A percentile compares a stretch with the other conserved stretches of the same genome.
These are phyloP conservation scores for Hapalemur alaotrensis DNA, from an alignment of 2,797 vertebrate genomes.

Conservation along the genomic window DNA sequence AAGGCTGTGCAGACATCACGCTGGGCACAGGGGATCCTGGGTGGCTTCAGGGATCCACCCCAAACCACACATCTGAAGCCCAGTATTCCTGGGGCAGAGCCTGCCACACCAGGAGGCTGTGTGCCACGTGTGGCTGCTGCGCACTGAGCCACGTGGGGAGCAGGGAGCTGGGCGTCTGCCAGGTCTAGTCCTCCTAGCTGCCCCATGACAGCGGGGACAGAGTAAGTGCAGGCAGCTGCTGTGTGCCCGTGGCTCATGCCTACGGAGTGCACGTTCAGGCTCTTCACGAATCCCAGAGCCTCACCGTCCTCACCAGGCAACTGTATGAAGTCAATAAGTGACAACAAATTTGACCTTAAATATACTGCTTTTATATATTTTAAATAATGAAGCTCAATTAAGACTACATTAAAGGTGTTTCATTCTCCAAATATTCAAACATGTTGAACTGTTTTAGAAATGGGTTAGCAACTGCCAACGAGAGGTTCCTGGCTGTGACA, in stretches of 20 bases:
- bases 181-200: not conserved
- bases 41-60: not conserved
- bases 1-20: not conserved
- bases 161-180: not conserved
- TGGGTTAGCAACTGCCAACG: not conserved
- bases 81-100: not conserved
- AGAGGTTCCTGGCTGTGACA: not conserved
- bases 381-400: too few relatives aligned
- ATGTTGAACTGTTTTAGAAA: not conserved
- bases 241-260: accelerated
- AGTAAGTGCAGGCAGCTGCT: accelerated
- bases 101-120: not conserved
- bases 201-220: accelerated
- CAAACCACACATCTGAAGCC: not conserved
- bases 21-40: not conserved
- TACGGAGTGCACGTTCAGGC: too few relatives aligned
- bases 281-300: too few relatives aligned
- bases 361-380: accelerated
- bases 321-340: accelerated
- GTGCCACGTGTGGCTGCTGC: not conserved
- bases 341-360: not conserved
- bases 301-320: accelerated
- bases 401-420: accelerated
- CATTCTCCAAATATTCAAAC: accelerated
- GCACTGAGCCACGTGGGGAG: too few relatives aligned